Evolutionary conservation across 1,140 invertebrate species (phyloP), one percentile per base, ranked within the genome.

Genomic region (Aphidius ervi): DNA sequence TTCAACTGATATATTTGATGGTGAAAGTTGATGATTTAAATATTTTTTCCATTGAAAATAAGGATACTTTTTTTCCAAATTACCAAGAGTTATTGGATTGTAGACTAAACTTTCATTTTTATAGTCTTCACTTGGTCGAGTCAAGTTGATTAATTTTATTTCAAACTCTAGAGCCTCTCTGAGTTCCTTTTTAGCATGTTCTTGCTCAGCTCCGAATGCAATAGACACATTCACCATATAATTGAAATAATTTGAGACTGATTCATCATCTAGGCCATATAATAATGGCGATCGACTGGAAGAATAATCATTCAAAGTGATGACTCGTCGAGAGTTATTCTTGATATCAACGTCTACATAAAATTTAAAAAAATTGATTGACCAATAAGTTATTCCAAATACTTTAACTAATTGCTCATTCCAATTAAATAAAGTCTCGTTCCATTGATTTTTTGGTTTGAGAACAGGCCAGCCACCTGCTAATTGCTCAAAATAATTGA

Each of bases 401-500:
- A 93, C 94, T 58, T 84, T 88, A 78, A 90, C 93, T 5, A 94
- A 87, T 7, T 87, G 87, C 62, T 92, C 82, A 68, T 87, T 87
- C 93, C 92, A 96, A 49, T 86, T 84, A 75, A 91, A 94, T 1
- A 82, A 73, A 23, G 83, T 85, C 0, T 82, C 81, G 60, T 88
- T 82, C 94, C 93, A 97, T 1, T 68, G 67, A 23, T 23, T 23
- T 4, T 88, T 82, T 0, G 88, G 91, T 65, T 91, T 86, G 3
- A 97, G 78, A 7, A 95, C 87, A 0, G 95, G 94, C 94, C 93
- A 97, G 5, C 93, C 93, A n/a, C 94, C 94, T 5, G n/a, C n/a
- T n/a, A 97, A 76, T 10, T 84, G 77, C 39, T 84, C 81, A 48
- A 95, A 73, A 67, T 93, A 87, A 0, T 85, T 78, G 8, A 84